Evolutionary conservation across 2,113 vertebrate genomes (phyloP), one percentile per base, ranked within the genome.

Genomic region (Pachyramphus minor): DNA sequence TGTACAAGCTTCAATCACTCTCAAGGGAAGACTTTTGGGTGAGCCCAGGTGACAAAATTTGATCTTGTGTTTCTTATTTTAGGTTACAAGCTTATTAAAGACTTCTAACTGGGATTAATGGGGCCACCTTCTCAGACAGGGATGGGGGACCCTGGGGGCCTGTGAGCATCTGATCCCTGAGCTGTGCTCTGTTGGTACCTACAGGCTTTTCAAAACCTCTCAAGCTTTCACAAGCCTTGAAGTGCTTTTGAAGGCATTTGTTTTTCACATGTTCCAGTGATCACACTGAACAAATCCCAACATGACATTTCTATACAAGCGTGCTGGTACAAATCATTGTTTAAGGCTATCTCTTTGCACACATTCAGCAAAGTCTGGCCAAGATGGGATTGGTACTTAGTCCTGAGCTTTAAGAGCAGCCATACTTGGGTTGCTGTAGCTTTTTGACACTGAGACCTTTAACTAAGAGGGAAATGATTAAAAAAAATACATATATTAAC

Each of bases 111-210:
- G 42, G 35, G 52, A 60, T 30, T 19, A 71, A 69, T 22, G 47
- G 50, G 11, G 30, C 4, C 25, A 47, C 22, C 3, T 86, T 86
- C 35, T 25, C 31, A 33, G 41, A 37, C 14, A 76, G 47, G n/a
- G 18, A 28, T 31, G 33, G 28, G 45, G 15, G 9, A 1, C n/a
- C n/a, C 1, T 18, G 0, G 21, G 19, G 39, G 5, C 1, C 42
- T 79, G 31, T 5, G 11, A 66, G 12, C 33, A 28, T 31, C 42
- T 5, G 3, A 23, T 44, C 35, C 23, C 47, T 72, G 39, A 2
- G 2, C 25, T 84, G 0, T 66, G 45, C 25, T 45, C 60, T 63
- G 6, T 13, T 66, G n/a, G 39, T 50, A 89, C 56, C 60, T 25
- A 35, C 27, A 67, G 52, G 17, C 9, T 14, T 71, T 94, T 63